phyloP scores from a whole-genome alignment of 1,140 invertebrate genomes.

The Diorhabda elongata region DNA sequence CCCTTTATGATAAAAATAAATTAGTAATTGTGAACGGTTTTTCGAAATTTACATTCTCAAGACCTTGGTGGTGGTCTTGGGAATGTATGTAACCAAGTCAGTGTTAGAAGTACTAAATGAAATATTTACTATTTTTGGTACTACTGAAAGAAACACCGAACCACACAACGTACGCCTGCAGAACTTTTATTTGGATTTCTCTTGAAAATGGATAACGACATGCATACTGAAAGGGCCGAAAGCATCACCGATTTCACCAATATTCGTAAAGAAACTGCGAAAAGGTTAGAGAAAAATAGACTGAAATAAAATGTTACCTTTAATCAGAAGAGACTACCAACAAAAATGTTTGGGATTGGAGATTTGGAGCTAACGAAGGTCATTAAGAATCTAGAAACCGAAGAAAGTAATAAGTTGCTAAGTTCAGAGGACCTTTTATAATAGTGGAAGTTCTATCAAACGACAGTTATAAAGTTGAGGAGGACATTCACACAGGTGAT shows the following conservation, averaged over 20 bases:
- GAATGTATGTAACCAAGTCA: neutral
- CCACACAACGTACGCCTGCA: neutral
- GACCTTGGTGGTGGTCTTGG: neutral
- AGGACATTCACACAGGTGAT: neutral
- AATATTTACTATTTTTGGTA: neutral
- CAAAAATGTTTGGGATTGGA: neutral
- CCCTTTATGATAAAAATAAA: neutral
- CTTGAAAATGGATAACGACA: neutral
- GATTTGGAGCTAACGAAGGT: neutral
- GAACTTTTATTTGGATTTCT: neutral
- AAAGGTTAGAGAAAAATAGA: neutral
- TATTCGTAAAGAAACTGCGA: neutral
- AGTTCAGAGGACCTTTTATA: neutral
- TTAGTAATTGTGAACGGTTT: neutral
- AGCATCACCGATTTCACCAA: neutral
- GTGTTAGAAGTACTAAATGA: neutral
- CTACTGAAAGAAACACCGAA: neutral
- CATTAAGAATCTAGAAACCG: neutral
- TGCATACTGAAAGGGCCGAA: neutral
- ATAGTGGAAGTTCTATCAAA: neutral
- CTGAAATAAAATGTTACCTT: neutral
- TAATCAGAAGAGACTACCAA: neutral
- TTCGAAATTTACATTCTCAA: neutral
- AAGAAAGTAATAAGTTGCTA: neutral
- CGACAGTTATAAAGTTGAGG: neutral